Conservation (phyloP, 1,140 invertebrate genomes). For the Pentalonia nigronervosa region DNA sequence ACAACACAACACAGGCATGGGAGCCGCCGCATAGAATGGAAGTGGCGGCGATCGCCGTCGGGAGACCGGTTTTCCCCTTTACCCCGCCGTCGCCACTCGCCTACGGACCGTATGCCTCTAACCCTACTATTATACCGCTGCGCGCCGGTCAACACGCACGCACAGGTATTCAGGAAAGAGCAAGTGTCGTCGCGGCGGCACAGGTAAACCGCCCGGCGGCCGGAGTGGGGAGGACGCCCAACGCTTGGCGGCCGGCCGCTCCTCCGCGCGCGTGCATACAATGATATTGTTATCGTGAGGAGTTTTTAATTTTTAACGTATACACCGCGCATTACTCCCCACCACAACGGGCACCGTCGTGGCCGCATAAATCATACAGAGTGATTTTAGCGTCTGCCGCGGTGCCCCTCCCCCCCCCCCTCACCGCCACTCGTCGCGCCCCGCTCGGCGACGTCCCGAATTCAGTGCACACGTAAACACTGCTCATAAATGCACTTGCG, state of each 20-base stretch:
- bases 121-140: neutral
- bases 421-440: too few species aligned
- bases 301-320: conserved; percentile 42
- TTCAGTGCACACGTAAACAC: too few species aligned
- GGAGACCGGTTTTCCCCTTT: conserved; percentile 30
- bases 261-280: neutral
- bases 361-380: neutral
- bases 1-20: neutral
- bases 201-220: neutral
- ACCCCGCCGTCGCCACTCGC: neutral
- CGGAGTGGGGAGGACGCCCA: neutral
- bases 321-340: neutral
- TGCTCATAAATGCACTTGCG: too few species aligned
- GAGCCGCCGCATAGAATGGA: neutral
- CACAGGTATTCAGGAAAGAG: conserved; percentile 53
- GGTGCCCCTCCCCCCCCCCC: too few species aligned
- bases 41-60: neutral
- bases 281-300: conserved; percentile 12
- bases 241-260: neutral
- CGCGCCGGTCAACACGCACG: conserved; percentile 36
- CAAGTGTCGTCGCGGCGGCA: conserved; percentile 35
- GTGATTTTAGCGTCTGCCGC: neutral
- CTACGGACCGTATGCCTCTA: neutral
- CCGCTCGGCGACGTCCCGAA: too few species aligned
- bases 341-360: neutral